A percentile compares a stretch with the other conserved stretches of the same genome.
Evolutionary conservation across 30 jellyfish, hydroid and myxozoan genomes (phyloP).

Genomic region (Aurelia aurita): DNA sequence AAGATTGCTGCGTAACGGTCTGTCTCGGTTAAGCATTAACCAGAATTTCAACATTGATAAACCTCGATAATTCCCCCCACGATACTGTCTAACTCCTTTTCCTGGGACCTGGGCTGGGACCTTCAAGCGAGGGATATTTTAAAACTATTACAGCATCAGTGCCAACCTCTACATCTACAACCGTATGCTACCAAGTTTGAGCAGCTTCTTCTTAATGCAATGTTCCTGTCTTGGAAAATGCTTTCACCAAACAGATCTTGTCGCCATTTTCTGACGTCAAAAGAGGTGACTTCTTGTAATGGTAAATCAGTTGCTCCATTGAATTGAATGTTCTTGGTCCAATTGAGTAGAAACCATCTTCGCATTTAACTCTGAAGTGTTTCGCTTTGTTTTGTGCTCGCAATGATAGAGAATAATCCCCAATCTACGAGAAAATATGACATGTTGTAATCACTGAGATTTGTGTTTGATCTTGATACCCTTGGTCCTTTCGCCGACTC

Average conservation of each 20-base stretch:
- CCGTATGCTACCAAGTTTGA: too few species aligned
- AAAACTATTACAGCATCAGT: too few species aligned
- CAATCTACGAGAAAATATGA: slow-evolving; percentile 63
- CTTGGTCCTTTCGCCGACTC: too few species aligned
- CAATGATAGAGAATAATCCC: slow-evolving; percentile 89
- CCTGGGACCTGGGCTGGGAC: too few species aligned
- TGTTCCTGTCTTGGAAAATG: slow-evolving; percentile 79
- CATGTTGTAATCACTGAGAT: not conserved
- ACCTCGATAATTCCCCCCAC: too few species aligned
- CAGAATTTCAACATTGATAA: too few species aligned
- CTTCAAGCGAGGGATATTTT: too few species aligned
- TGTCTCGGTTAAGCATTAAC: too few species aligned
- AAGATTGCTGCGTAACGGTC: too few species aligned
- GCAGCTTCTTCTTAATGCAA: not conserved
- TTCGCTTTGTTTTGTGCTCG: slow-evolving; percentile 82
- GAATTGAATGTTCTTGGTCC: slow-evolving; percentile 87
- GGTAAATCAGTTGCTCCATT: slow-evolving; percentile 81
- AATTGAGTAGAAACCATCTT: slow-evolving; percentile 69
- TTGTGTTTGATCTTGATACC: too few species aligned
- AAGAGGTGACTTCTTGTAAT: slow-evolving; percentile 83
- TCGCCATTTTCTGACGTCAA: slow-evolving; percentile 87
- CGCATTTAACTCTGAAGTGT: slow-evolving; percentile 76
- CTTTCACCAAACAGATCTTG: slow-evolving; percentile 67
- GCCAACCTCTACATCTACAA: too few species aligned
- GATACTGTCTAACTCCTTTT: too few species aligned